These are phyloP conservation scores for Metridium senile DNA, from an alignment of 92 coral and sea anemone species.

Conservation along the genomic window DNA sequence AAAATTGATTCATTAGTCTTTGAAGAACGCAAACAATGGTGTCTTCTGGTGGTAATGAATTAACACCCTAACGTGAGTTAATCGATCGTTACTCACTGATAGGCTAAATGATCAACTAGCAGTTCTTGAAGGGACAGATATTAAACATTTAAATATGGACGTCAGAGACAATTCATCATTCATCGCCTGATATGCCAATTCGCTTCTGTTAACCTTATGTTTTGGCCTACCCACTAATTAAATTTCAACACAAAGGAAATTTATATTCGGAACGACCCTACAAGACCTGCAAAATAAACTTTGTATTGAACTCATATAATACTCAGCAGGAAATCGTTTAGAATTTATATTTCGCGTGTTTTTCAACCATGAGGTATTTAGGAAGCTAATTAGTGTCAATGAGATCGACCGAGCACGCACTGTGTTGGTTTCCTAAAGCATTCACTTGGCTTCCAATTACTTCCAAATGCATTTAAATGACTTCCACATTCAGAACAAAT, in stretches of 20 bases:
- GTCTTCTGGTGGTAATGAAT: not conserved
- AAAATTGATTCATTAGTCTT: conserved; percentile 1
- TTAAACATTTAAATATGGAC: too few species aligned
- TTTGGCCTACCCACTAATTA: not conserved
- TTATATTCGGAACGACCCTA: not conserved
- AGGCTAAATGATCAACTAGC: too few species aligned
- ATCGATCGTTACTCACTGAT: not conserved
- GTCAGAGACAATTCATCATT: not conserved
- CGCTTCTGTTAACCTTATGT: not conserved
- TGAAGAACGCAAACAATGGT: not conserved
- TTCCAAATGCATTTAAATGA: not conserved
- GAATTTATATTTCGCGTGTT: not conserved
- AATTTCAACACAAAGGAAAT: not conserved
- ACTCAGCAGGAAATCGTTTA: not conserved
- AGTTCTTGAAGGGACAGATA: too few species aligned
- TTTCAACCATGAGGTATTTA: not conserved
- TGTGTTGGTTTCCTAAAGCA: not conserved
- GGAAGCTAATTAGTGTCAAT: not conserved
- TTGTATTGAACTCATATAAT: not conserved
- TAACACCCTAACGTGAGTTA: not conserved
- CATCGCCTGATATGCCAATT: not conserved
- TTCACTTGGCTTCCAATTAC: not conserved
- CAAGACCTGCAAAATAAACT: not conserved
- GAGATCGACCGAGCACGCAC: not conserved
- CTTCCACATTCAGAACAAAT: not conserved